Conservation (phyloP, 2,113 vertebrate genomes). For the Centropus unirufus region DNA sequence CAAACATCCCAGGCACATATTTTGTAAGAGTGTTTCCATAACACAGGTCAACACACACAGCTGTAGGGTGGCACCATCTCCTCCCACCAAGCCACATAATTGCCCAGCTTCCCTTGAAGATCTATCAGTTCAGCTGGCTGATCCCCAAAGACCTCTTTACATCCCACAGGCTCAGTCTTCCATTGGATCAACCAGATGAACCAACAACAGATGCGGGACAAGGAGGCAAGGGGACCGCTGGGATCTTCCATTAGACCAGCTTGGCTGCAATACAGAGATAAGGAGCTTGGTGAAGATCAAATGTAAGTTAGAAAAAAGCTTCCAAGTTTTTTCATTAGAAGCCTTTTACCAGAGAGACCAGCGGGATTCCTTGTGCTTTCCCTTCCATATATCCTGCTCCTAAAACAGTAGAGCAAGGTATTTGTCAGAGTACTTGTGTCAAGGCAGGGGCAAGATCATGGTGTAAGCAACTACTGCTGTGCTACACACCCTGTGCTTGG, state of each 20-base stretch:
- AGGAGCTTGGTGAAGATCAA: neutral
- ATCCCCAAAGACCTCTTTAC: neutral
- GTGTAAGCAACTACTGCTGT: neutral
- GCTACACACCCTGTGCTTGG: neutral
- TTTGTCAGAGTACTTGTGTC: neutral
- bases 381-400: neutral
- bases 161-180: neutral
- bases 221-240: neutral
- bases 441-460: neutral
- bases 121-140: neutral
- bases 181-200: conserved; percentile 10
- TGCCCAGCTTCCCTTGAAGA: neutral
- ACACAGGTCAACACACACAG: neutral
- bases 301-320: neutral
- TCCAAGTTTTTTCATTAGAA: neutral
- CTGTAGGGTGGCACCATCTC: neutral
- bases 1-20: neutral
- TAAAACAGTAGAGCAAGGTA: neutral
- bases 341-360: neutral
- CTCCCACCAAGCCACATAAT: neutral
- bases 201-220: neutral
- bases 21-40: neutral
- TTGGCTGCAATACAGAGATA: neutral
- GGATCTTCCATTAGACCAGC: neutral
- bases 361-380: neutral